Conservation (phyloP, 2,888 invertebrate genomes). For the Catocala fraxini region DNA sequence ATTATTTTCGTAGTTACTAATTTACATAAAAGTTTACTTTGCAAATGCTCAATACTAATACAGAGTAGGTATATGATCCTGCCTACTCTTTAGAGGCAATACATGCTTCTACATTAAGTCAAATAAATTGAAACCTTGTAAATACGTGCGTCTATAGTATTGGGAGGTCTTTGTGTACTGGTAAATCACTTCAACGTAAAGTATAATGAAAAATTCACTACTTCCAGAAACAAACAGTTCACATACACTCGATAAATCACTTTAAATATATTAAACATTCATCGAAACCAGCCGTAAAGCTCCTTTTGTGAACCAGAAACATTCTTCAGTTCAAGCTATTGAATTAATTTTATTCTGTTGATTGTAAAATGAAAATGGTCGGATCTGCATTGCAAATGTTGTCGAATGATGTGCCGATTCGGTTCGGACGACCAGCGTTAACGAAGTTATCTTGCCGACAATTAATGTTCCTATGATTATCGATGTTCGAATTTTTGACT, state of each 20-base stretch:
- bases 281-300: slow-evolving; percentile 51
- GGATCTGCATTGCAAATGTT: slow-evolving; percentile 78
- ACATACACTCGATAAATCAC: slow-evolving; percentile 43
- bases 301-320: slow-evolving; percentile 66
- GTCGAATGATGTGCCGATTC: slow-evolving; percentile 48
- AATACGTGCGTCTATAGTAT: too few relatives aligned
- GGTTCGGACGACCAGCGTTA: slow-evolving; percentile 54
- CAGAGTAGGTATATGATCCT: too few relatives aligned
- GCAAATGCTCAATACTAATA: too few relatives aligned
- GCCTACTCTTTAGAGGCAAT: too few relatives aligned
- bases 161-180: too few relatives aligned
- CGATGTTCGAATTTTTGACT: slow-evolving; percentile 47
- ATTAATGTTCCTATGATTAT: slow-evolving; percentile 60
- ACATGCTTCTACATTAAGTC: too few relatives aligned
- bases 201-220: background rate
- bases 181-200: too few relatives aligned
- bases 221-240: slow-evolving; percentile 22
- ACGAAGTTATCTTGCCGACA: slow-evolving; percentile 53
- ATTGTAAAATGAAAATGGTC: slow-evolving; percentile 81
- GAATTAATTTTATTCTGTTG: slow-evolving; percentile 82
- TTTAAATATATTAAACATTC: slow-evolving; percentile 63
- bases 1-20: too few relatives aligned
- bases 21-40: too few relatives aligned
- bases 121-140: too few relatives aligned
- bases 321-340: slow-evolving; percentile 72